Base-by-base conservation (phyloP, 2,888 invertebrate species). In the Argyra leucocephala region DNA sequence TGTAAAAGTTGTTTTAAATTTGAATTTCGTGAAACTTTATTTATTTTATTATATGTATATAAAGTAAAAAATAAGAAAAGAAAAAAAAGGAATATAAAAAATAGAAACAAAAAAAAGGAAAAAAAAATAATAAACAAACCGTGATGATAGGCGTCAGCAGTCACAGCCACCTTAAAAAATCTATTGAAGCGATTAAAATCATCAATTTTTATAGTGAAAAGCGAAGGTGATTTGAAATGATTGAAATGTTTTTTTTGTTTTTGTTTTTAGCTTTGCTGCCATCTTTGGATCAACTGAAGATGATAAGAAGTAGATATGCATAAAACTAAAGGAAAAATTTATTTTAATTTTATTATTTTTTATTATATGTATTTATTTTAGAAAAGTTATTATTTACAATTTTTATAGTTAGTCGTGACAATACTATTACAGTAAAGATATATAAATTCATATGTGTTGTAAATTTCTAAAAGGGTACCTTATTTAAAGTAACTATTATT, bases 221-320 rank as follows among this genome's bases (percentile, higher is more conserved):
- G 48, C 48, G 48, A 48, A 48, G 48, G 48, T 48, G 48, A 48
- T 48, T n/a, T 48, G 48, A 18, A 48, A 48, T 48, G 48, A 48
- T 48, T 48, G 48, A 48, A 48, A 48, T 48, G 48, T 48, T 48
- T 31, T 48, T 48, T 15, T 18, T 48, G n/a, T n/a, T n/a, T n/a
- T n/a, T n/a, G n/a, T n/a, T n/a, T n/a, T n/a, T n/a, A n/a, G 31
- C 3, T 6, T 31, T 10, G 48, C 48, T 48, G 48, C 48, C 48
- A 48, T 48, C 48, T 48, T 18, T 48, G 48, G n/a, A n/a, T n/a
- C n/a, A 48, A n/a, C 48, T 15, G 48, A 5, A 37, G 5, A 37
- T 26, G 26, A 26, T 4, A 6, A 26, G 7, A 26, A 37, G 12
- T 9, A 37, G 37, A 37, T 37, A 10, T 9, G 12, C 4, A 26